phyloP scores from a whole-genome alignment of 2,888 invertebrate species.

The Acanthococcus lagerstroemiae region DNA sequence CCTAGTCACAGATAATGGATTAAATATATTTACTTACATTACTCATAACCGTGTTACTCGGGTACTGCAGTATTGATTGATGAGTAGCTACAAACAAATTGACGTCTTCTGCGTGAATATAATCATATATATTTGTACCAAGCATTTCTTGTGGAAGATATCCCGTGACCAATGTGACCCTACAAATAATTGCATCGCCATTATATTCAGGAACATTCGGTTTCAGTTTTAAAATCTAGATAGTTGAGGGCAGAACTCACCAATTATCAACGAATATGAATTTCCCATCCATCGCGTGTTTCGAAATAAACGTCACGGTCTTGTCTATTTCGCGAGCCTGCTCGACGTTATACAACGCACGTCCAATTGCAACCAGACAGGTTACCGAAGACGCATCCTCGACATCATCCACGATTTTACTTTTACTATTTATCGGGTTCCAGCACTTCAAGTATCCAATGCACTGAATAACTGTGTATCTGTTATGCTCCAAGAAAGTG shows the following conservation, averaged over 20 bases:
- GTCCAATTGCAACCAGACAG: slow-evolving; percentile 79
- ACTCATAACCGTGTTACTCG: background rate
- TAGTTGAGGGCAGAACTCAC: slow-evolving; percentile 44
- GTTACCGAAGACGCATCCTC: slow-evolving; percentile 55
- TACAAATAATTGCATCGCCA: too few relatives aligned
- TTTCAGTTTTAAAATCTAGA: background rate
- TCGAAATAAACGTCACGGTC: slow-evolving; percentile 65
- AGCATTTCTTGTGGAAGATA: slow-evolving; percentile 86
- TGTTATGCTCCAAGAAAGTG: too few relatives aligned
- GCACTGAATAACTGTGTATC: slow-evolving; percentile 81
- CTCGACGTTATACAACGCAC: slow-evolving; percentile 47
- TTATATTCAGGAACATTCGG: too few relatives aligned
- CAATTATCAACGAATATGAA: slow-evolving; percentile 87
- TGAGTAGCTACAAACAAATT: slow-evolving; percentile 70
- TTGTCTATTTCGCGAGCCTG: slow-evolving; percentile 47
- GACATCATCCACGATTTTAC: slow-evolving; percentile 49
- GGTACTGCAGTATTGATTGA: slow-evolving; percentile 58
- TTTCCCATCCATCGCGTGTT: slow-evolving; percentile 83
- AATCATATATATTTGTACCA: slow-evolving; percentile 87
- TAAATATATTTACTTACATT: slow-evolving; percentile 3
- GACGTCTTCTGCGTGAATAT: slow-evolving; percentile 74
- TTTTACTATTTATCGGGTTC: slow-evolving; percentile 65
- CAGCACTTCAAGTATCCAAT: slow-evolving; percentile 89
- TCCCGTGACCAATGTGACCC: slow-evolving; percentile 77
- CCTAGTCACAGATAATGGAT: background rate